These are phyloP conservation scores for Biston stratarius DNA, from an alignment of 2,888 invertebrate species.

Conservation along the genomic window DNA sequence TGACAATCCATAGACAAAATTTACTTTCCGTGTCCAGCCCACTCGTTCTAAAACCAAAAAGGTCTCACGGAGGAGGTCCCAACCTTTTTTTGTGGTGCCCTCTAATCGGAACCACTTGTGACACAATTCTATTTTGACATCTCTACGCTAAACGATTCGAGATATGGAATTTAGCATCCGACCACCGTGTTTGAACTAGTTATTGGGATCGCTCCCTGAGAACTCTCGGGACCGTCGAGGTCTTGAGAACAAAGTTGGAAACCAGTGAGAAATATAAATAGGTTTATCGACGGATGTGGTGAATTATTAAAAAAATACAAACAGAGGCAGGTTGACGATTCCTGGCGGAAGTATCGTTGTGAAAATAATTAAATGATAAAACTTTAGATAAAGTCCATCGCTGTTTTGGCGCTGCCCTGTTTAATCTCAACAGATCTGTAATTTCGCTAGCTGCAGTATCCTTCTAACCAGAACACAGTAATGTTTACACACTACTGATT, in stretches of 20 bases:
- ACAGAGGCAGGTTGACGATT: slow-evolving; percentile 33
- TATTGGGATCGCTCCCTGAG: slow-evolving; percentile 75
- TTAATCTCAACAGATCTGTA: too few relatives aligned
- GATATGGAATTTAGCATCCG: slow-evolving; percentile 83
- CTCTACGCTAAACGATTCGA: slow-evolving; percentile 71
- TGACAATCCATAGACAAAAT: slow-evolving; percentile 31
- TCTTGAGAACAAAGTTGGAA: slow-evolving; percentile 55
- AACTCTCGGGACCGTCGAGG: slow-evolving; percentile 57
- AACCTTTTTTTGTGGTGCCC: slow-evolving; percentile 41
- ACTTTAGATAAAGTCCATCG: background rate
- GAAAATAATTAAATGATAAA: slow-evolving; percentile 21
- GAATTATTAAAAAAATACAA: slow-evolving; percentile 31
- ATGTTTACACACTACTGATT: too few relatives aligned
- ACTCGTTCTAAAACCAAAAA: slow-evolving; percentile 33
- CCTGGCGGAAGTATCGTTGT: slow-evolving; percentile 28
- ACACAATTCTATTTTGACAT: slow-evolving; percentile 56
- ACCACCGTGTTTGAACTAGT: slow-evolving; percentile 71
- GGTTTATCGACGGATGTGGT: slow-evolving; percentile 63
- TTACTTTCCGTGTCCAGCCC: slow-evolving; percentile 36
- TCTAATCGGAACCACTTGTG: slow-evolving; percentile 59
- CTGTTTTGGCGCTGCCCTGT: too few relatives aligned
- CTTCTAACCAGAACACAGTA: too few relatives aligned
- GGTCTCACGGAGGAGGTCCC: slow-evolving; percentile 55
- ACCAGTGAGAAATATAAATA: slow-evolving; percentile 80
- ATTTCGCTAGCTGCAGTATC: too few relatives aligned